Base-by-base conservation (phyloP, 2,113 vertebrate genomes). In the Phylloscopus trochiloides region DNA sequence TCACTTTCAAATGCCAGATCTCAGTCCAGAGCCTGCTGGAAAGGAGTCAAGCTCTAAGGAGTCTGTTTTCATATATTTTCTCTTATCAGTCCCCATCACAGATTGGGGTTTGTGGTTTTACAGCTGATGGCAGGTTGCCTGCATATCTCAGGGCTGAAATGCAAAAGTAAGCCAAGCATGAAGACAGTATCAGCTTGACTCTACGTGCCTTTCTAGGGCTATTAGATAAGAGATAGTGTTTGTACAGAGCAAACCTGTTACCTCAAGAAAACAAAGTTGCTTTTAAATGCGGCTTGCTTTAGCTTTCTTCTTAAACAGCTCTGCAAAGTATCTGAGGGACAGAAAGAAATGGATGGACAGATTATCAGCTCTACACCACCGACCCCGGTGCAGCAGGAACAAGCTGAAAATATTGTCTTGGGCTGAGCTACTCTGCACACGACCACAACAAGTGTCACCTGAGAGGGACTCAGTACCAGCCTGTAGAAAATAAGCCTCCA, bases 151-250 rank as follows among this genome's bases (percentile, higher is more conserved):
- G 85, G 75, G 71, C 77, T 97, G 96, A 97, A 96, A 96, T 94
- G 92, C 76, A 81, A 87, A 94, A 96, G 78, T 87, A 97, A 97
- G 92, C 90, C 97, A 95, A 95, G 91, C 94, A 91, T 96, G 92
- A 97, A 97, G 96, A 93, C 96, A 88, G 66, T 96, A 96, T 97
- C 91, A 95, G 63, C 97, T 96, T 97, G 97, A 96, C 7, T 71
- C 91, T 96, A 96, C 93, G 95, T 96, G 96, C 95, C 94, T 96
- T 97, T 97, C 92, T 82, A 94, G 86, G 88, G 71, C 91, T 97
- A 93, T 97, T 96, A 97, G 97, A 97, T 97, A 96, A 96, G 92
- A 97, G 83, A 95, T 89, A 94, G 62, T 92, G 88, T 92, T 95
- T 95, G 91, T 61, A 96, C 84, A 92, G 95, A 95, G 89, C 83